Percentiles rank a stretch among this genome's conserved stretches.
phyloP scores from a whole-genome alignment of 2,888 invertebrate species.

The Scaptomyza parva region DNA sequence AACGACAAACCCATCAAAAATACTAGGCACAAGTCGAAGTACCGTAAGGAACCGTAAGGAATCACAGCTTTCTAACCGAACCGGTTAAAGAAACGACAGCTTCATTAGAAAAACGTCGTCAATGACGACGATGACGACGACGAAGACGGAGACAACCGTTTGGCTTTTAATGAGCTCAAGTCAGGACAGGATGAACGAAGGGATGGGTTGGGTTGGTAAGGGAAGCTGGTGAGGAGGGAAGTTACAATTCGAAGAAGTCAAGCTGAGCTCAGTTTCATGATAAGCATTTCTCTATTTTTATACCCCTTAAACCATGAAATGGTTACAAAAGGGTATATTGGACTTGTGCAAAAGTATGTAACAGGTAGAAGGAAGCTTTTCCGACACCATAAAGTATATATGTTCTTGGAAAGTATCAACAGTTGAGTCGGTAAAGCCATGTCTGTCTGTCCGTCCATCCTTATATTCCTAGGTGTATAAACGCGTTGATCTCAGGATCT shows the following conservation, averaged over 20 bases:
- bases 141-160: neutral
- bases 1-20: slow-evolving; percentile 48
- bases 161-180: slow-evolving; percentile 60
- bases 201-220: neutral
- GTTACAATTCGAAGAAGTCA: neutral
- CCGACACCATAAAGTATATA: too few species aligned
- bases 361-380: too few species aligned
- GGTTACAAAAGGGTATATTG: too few species aligned
- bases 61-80: slow-evolving; percentile 12
- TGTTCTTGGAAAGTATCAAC: too few species aligned
- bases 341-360: too few species aligned
- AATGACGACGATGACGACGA: neutral
- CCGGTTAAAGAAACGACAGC: slow-evolving; percentile 24
- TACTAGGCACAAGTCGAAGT: slow-evolving; percentile 5
- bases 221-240: neutral
- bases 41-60: neutral
- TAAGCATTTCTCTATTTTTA: neutral
- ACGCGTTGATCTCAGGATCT: too few species aligned
- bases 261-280: slow-evolving; percentile 24
- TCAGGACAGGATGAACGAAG: too few species aligned
- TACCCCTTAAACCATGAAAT: too few species aligned
- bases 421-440: too few species aligned
- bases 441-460: too few species aligned
- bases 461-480: too few species aligned
- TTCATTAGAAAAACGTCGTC: slow-evolving; percentile 53